phyloP scores from a whole-genome alignment of 2,113 vertebrate genomes.

The Colius striatus region DNA sequence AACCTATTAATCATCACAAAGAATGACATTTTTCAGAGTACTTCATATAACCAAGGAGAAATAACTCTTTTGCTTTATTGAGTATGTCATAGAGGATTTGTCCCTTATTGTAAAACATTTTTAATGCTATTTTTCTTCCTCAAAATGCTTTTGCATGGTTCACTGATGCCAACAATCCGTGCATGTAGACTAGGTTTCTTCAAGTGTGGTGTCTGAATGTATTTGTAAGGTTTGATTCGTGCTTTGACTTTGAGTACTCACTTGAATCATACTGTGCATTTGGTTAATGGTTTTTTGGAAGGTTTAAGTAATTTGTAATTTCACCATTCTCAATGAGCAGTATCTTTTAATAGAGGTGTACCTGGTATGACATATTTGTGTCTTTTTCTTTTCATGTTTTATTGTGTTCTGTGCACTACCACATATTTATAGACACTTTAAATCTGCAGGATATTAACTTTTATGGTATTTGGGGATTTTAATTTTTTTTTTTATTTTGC shows the following conservation, averaged over 20 bases:
- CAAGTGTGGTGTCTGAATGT: background rate
- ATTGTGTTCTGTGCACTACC: background rate
- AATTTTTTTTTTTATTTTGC: background rate
- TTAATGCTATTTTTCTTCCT: background rate
- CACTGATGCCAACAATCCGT: background rate
- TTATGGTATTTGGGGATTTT: background rate
- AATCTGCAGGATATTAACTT: background rate
- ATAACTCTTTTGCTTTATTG: constrained; percentile 37
- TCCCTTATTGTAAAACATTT: background rate
- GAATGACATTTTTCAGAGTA: constrained; percentile 39
- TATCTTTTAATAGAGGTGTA: background rate
- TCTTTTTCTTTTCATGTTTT: background rate
- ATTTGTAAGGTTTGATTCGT: background rate
- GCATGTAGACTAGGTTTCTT: background rate
- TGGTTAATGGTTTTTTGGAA: background rate
- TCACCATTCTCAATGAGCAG: background rate
- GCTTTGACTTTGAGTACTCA: background rate
- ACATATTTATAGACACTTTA: background rate
- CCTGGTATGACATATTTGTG: background rate
- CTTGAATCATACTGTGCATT: background rate
- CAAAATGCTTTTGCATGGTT: background rate
- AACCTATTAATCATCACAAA: constrained; percentile 36
- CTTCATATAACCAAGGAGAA: constrained; percentile 18
- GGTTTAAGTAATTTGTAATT: background rate
- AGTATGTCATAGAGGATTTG: constrained; percentile 7